Conservation (phyloP, 2,797 vertebrate genomes). For the Enteromius fasciolatus region DNA sequence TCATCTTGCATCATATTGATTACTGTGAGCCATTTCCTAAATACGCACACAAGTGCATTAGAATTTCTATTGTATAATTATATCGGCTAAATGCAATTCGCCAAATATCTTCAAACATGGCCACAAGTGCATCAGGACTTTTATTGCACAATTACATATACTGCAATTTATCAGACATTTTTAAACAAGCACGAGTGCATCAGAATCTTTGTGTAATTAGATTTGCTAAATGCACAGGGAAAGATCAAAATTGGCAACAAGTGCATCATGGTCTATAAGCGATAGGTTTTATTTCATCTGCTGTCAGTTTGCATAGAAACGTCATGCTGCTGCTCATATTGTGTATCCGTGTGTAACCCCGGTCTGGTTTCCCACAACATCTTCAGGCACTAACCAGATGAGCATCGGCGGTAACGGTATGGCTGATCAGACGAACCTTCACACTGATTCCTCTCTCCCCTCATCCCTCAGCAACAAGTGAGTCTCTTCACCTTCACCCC, state of each 20-base stretch:
- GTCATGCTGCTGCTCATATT: conserved; percentile 11
- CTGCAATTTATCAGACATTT: neutral
- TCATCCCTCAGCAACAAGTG: conserved; percentile 90
- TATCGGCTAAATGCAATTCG: neutral
- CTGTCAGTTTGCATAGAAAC: neutral
- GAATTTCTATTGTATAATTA: neutral
- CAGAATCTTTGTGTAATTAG: neutral
- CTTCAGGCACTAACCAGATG: conserved; percentile 89
- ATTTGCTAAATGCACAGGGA: neutral
- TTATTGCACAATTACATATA: neutral
- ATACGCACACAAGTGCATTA: conserved; percentile 3
- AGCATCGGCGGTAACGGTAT: conserved; percentile 86
- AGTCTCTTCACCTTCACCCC: conserved; percentile 64
- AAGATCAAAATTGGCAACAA: neutral
- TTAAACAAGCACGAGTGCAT: neutral
- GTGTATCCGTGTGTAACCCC: neutral
- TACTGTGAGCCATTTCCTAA: neutral
- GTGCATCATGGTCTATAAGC: neutral
- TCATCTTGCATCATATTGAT: conserved; percentile 17
- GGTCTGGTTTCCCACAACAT: conserved; percentile 45
- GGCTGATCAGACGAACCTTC: conserved; percentile 88
- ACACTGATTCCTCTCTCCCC: conserved; percentile 89
- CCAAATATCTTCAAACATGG: neutral
- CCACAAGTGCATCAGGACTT: neutral
- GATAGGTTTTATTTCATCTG: neutral